A percentile compares a stretch with the other conserved stretches of the same genome.
phyloP scores from a whole-genome alignment of 2,888 invertebrate genomes.

The Xylota sylvarum region DNA sequence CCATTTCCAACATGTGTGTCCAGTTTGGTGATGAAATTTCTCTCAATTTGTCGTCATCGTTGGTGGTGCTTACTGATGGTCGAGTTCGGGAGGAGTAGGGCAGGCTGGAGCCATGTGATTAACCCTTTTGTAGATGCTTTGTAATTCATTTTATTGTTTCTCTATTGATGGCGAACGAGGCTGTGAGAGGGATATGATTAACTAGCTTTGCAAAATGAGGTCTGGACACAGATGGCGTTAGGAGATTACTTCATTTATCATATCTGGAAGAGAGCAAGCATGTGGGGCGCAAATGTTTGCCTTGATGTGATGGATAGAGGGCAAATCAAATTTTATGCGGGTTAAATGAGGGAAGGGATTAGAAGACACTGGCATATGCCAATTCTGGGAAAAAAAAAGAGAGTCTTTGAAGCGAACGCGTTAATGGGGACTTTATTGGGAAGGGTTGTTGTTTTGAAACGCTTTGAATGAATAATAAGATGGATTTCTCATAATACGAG shows the following conservation, averaged over 20 bases:
- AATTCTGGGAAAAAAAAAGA: conserved; percentile 1
- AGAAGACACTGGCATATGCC: neutral
- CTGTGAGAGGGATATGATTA: conserved; percentile 34
- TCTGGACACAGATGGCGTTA: conserved; percentile 52
- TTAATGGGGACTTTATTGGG: conserved; percentile 5
- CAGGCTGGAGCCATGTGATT: conserved; percentile 38
- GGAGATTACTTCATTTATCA: conserved; percentile 56
- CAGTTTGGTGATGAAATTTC: conserved; percentile 41
- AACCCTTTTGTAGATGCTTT: conserved; percentile 62
- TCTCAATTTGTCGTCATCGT: conserved; percentile 56
- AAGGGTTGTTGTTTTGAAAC: neutral
- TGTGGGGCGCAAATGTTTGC: conserved; percentile 39
- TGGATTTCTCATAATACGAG: neutral
- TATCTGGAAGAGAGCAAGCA: conserved; percentile 13
- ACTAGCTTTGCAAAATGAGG: conserved; percentile 34
- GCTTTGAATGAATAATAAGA: conserved; percentile 26
- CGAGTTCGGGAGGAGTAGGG: neutral
- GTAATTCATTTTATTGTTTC: conserved; percentile 60
- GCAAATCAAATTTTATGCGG: conserved; percentile 36
- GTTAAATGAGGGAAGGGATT: conserved; percentile 41
- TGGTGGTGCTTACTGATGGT: neutral
- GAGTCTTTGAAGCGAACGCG: neutral
- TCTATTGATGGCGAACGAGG: conserved; percentile 14
- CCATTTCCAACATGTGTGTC: conserved; percentile 44
- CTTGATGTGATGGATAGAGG: conserved; percentile 40